Evolutionary conservation across 2,113 vertebrate genomes (phyloP).

Genomic region (Alaudala cheleensis): DNA sequence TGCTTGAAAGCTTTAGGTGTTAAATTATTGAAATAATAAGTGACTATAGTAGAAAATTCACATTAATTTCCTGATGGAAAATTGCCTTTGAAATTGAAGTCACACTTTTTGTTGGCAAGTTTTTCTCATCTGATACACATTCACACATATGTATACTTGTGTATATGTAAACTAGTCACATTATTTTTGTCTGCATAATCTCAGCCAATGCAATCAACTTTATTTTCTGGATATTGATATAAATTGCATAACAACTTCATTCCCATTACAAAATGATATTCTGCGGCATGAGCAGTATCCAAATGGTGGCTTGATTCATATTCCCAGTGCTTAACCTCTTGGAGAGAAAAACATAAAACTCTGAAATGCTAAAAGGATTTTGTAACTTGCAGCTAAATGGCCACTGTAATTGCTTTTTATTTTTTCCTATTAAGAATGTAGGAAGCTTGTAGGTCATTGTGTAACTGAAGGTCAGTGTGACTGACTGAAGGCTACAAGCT

Average conservation of each 20-base stretch:
- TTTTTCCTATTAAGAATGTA: not conserved
- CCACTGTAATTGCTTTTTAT: not conserved
- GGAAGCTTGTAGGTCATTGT: not conserved
- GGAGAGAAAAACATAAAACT: not conserved
- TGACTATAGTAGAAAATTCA: not conserved
- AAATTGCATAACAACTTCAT: not conserved
- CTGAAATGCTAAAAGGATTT: not conserved
- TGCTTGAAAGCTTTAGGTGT: not conserved
- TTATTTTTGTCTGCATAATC: not conserved
- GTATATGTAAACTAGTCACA: not conserved
- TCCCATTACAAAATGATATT: not conserved
- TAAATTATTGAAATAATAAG: not conserved
- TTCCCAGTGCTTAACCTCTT: not conserved
- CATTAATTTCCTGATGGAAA: not conserved
- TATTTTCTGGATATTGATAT: not conserved
- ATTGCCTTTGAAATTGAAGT: not conserved
- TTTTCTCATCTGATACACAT: not conserved
- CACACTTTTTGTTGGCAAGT: not conserved
- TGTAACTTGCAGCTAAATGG: not conserved
- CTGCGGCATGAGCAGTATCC: not conserved
- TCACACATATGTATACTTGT: not conserved
- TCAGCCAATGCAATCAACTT: not conserved
- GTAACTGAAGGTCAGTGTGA: not conserved
- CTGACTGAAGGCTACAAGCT: not conserved
- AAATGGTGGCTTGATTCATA: not conserved